Conservation (phyloP, 2,797 vertebrate genomes). For the Sphenopsis melanotis region DNA sequence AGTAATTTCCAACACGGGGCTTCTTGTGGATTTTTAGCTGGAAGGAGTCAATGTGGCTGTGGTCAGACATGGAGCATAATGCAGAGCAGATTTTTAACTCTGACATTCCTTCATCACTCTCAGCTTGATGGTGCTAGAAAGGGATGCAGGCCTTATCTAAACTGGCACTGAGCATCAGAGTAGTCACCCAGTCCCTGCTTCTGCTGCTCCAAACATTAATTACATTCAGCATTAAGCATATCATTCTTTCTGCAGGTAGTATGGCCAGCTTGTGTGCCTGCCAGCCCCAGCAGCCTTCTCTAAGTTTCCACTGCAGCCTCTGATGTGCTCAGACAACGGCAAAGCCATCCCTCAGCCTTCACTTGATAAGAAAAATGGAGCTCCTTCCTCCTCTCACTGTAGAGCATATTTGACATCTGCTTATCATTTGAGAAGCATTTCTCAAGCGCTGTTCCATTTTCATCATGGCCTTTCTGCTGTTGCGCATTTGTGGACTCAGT, state of each 20-base stretch:
- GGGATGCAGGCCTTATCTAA: background rate
- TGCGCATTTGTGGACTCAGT: background rate
- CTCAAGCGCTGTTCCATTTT: background rate
- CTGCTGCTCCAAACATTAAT: background rate
- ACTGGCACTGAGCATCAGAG: background rate
- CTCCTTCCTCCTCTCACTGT: background rate
- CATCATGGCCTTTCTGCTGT: background rate
- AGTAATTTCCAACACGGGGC: background rate
- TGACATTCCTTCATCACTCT: background rate
- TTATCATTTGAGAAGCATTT: background rate
- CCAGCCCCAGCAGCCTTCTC: background rate
- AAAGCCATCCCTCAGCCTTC: background rate
- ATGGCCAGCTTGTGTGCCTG: background rate
- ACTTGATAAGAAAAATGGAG: background rate
- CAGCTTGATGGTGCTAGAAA: background rate
- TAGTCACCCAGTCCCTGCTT: background rate
- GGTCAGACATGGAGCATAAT: background rate
- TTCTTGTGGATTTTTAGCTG: slow-evolving; percentile 36
- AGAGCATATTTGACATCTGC: slow-evolving; percentile 1
- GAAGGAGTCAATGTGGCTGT: slow-evolving; percentile 19
- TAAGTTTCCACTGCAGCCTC: background rate
- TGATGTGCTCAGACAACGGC: background rate
- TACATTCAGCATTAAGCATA: background rate
- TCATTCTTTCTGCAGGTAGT: background rate
- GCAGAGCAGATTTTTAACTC: slow-evolving; percentile 27